Evolutionary conservation across 2,888 invertebrate species (phyloP), one percentile per base, ranked within the genome.

Genomic region (Spilarctia lutea): DNA sequence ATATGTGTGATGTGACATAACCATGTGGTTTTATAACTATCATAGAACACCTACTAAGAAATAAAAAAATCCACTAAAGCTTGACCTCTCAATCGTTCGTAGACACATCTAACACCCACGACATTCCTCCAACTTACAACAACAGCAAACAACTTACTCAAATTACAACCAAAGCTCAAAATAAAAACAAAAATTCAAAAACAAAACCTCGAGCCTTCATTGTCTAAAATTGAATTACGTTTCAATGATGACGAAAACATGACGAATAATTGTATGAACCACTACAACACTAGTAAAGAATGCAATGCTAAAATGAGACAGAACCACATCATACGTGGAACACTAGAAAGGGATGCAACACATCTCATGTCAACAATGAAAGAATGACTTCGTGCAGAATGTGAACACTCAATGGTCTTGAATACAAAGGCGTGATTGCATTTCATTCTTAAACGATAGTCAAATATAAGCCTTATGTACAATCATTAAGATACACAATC

Each of bases 281-380:
- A 73, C 78, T 74, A 79, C 75, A 79, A 77, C 82, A 79, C 79
- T 83, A 81, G 75, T 81, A 77, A 84, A 86, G 83, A 87, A 87
- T 84, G 84, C 83, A 81, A 75, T 75, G 80, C 68, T 42, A 74
- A 78, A 88, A 71, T 60, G 75, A 77, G 86, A 87, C 65, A 74
- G 78, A 71, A 30, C 27, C 75, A 80, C 75, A 65, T 79, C 35
- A 68, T 52, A 65, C 69, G 56, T 74, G 18, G 42, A 68, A 68
- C 68, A 80, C 71, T 63, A 73, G 79, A 88, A 81, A 84, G 79
- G 78, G 89, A 87, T 77, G 75, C 75, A 79, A 72, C 77, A 85
- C 81, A 87, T 90, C 87, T 89, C 89, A 86, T 92, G 90, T 91
- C 92, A 91, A 92, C 92, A 93, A 91, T 92, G 90, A 92, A 89